A percentile compares a stretch with the other conserved stretches of the same genome.
Conservation (phyloP, 2,888 invertebrate species). For the Ennomos erosarius region DNA sequence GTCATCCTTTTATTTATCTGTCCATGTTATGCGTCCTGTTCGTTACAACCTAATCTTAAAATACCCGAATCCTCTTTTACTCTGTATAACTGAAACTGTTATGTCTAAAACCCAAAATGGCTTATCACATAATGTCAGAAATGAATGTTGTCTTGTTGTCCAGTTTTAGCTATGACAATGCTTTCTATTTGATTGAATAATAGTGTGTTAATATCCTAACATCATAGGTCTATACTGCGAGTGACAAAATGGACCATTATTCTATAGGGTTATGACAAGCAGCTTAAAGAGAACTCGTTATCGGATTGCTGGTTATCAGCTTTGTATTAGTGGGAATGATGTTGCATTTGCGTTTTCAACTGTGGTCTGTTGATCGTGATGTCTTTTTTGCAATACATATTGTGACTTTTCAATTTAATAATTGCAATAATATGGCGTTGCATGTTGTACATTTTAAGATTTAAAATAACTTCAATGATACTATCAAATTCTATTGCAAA, state of each 20-base stretch:
- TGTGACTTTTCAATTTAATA: not conserved
- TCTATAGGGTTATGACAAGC: constrained; percentile 66
- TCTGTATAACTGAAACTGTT: too few species aligned
- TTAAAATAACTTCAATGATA: too few species aligned
- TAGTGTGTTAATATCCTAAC: constrained; percentile 28
- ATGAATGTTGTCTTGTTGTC: too few species aligned
- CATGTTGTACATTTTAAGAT: too few species aligned
- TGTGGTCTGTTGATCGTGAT: constrained; percentile 5
- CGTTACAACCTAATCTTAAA: too few species aligned
- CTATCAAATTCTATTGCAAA: too few species aligned
- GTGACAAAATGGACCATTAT: constrained; percentile 63
- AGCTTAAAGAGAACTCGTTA: constrained; percentile 75
- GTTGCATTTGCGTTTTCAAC: constrained; percentile 37
- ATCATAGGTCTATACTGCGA: constrained; percentile 50
- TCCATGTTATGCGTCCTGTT: too few species aligned
- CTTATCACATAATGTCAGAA: too few species aligned
- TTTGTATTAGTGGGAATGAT: constrained; percentile 42
- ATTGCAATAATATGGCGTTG: not conserved
- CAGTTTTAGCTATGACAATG: too few species aligned
- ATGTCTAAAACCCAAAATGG: too few species aligned
- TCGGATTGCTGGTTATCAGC: constrained; percentile 58
- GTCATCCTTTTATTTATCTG: too few species aligned
- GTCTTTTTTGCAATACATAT: constrained; percentile 2
- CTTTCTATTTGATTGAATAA: constrained; percentile 5
- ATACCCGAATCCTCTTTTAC: too few species aligned